These are phyloP conservation scores for Macroteleia sp. DNA, from an alignment of 2,888 invertebrate species.

Conservation along the genomic window DNA sequence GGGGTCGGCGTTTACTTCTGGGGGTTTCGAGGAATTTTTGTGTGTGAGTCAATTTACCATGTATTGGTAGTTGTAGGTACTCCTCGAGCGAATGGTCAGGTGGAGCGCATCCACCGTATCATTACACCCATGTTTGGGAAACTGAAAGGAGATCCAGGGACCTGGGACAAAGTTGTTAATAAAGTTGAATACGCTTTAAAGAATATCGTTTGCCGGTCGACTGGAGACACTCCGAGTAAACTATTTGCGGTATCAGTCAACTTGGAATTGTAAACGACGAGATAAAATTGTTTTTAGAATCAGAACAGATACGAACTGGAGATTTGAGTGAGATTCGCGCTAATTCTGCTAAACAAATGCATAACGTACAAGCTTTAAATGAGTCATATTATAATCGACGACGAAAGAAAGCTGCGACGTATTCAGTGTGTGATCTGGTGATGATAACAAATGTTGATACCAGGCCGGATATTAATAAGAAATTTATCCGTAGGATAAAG, in stretches of 20 bases:
- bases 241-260: slow-evolving; percentile 72
- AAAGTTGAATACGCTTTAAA: slow-evolving; percentile 65
- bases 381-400: too few species aligned
- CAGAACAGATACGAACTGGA: too few species aligned
- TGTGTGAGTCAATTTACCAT: slow-evolving; percentile 68
- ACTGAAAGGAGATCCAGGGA: slow-evolving; percentile 19
- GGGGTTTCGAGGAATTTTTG: slow-evolving; percentile 73
- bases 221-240: slow-evolving; percentile 68
- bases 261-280: too few species aligned
- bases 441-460: too few species aligned
- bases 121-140: slow-evolving; percentile 36
- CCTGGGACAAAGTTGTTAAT: slow-evolving; percentile 3
- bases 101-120: slow-evolving; percentile 73
- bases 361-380: too few species aligned
- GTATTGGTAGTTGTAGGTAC: slow-evolving; percentile 70
- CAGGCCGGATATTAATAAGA: too few species aligned
- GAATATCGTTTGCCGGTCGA: slow-evolving; percentile 54
- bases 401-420: too few species aligned
- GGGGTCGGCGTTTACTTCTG: slow-evolving; percentile 76
- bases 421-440: too few species aligned
- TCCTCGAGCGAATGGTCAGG: slow-evolving; percentile 77
- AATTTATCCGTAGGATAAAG: too few species aligned
- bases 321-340: too few species aligned
- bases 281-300: too few species aligned
- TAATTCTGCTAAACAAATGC: too few species aligned